Conservation (phyloP, 2,888 invertebrate species). For the Vesta saturnalis region DNA sequence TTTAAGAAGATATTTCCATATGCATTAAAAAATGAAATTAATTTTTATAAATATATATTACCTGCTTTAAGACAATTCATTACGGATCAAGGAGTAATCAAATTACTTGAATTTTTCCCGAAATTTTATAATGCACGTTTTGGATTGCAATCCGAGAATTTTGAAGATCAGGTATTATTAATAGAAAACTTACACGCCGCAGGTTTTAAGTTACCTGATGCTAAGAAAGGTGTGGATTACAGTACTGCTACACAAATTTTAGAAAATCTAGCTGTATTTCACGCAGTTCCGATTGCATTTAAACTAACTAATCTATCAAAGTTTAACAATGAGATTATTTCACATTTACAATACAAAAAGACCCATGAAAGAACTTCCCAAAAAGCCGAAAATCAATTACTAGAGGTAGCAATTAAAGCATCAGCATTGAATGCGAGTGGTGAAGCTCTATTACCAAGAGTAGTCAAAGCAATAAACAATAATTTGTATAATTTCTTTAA, state of each 20-base stretch:
- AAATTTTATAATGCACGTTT: background rate
- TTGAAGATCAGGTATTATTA: background rate
- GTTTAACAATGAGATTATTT: background rate
- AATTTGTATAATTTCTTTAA: background rate
- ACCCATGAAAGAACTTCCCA: background rate
- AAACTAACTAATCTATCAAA: background rate
- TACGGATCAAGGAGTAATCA: background rate
- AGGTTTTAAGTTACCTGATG: background rate
- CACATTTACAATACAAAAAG: background rate
- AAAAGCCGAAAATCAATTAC: background rate
- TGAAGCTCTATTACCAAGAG: background rate
- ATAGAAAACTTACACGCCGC: background rate
- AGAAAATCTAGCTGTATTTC: background rate
- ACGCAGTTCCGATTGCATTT: background rate
- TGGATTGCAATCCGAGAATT: background rate
- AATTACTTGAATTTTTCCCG: background rate
- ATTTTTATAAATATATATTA: background rate
- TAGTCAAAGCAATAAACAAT: background rate
- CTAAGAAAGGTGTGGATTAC: background rate
- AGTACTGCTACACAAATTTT: background rate
- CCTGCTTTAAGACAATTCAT: background rate
- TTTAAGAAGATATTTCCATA: background rate
- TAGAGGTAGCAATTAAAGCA: background rate
- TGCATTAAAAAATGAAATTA: background rate
- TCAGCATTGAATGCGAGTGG: background rate